Conservation (phyloP, 2,113 vertebrate genomes). For the Prionailurus bengalensis region DNA sequence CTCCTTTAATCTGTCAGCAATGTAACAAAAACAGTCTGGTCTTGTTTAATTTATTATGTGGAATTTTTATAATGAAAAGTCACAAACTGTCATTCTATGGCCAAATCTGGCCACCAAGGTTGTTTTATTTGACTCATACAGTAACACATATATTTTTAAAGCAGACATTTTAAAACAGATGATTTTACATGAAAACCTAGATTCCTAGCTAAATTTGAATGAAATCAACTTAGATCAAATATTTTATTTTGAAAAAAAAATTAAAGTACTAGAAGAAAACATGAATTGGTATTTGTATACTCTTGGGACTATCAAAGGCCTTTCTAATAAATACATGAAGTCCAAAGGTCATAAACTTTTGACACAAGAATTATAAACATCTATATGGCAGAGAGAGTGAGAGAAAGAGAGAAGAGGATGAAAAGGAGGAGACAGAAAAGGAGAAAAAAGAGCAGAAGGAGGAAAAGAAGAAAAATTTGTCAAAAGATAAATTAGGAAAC, state of each 20-base stretch:
- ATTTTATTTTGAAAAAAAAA: slow-evolving; percentile 15
- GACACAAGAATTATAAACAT: neutral
- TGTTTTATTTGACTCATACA: neutral
- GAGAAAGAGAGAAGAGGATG: neutral
- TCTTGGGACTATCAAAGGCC: neutral
- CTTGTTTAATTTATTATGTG: neutral
- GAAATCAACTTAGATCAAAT: slow-evolving; percentile 45
- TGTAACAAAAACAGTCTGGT: neutral
- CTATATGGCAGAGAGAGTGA: neutral
- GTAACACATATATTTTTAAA: neutral
- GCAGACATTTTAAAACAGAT: neutral
- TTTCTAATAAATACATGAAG: slow-evolving; percentile 25
- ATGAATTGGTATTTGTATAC: slow-evolving; percentile 2
- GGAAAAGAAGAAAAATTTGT: neutral
- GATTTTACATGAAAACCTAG: neutral
- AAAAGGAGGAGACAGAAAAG: neutral
- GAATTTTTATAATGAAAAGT: neutral
- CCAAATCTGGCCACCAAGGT: neutral
- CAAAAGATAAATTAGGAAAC: slow-evolving; percentile 13
- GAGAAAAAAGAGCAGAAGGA: neutral
- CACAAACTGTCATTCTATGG: neutral
- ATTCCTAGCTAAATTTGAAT: slow-evolving; percentile 46
- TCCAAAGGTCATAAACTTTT: slow-evolving; percentile 3
- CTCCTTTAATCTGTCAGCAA: neutral
- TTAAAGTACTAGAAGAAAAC: neutral